A percentile compares a stretch with the other conserved stretches of the same genome.
phyloP scores from a whole-genome alignment of 2,888 invertebrate species.

The Drosophila macrospina region DNA sequence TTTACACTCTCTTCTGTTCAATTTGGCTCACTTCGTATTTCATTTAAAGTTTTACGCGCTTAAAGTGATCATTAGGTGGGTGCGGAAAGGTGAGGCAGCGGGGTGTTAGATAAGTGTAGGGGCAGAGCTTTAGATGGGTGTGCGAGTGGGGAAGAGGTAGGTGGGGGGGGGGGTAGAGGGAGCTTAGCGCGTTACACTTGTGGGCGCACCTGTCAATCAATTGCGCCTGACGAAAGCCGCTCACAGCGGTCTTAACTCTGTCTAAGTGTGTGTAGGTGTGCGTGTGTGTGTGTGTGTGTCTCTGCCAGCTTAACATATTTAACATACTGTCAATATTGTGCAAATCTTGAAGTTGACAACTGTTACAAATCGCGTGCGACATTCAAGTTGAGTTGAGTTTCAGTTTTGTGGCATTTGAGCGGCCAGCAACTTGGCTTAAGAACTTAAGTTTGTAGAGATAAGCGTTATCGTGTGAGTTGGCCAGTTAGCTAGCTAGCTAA shows the following conservation, averaged over 20 bases:
- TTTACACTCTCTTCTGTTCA: constrained; percentile 35
- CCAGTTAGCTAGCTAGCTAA: neutral
- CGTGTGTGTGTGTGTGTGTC: constrained; percentile 24
- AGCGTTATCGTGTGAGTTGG: neutral
- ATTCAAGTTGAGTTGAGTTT: neutral
- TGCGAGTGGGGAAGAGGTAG: neutral
- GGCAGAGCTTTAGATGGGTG: neutral
- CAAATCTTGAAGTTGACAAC: constrained; percentile 79
- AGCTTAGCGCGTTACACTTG: constrained; percentile 17
- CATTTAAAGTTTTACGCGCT: constrained; percentile 77
- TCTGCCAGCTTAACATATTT: constrained; percentile 59
- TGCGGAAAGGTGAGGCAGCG: no score
- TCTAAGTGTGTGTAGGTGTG: neutral
- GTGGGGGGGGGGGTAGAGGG: neutral
- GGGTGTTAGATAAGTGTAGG: neutral
- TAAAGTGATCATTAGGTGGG: constrained; percentile 64
- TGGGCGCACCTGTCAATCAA: constrained; percentile 30
- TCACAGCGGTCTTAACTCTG: constrained; percentile 13
- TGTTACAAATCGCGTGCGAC: constrained; percentile 66
- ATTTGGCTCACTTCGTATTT: constrained; percentile 61
- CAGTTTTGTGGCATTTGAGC: constrained; percentile 21
- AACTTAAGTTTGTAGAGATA: constrained; percentile 50
- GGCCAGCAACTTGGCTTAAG: constrained; percentile 53
- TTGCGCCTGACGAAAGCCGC: constrained; percentile 8
- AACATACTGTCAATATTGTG: constrained; percentile 65